Evolutionary conservation across 1,140 invertebrate species (phyloP).

Genomic region (Drosophila athabasca): DNA sequence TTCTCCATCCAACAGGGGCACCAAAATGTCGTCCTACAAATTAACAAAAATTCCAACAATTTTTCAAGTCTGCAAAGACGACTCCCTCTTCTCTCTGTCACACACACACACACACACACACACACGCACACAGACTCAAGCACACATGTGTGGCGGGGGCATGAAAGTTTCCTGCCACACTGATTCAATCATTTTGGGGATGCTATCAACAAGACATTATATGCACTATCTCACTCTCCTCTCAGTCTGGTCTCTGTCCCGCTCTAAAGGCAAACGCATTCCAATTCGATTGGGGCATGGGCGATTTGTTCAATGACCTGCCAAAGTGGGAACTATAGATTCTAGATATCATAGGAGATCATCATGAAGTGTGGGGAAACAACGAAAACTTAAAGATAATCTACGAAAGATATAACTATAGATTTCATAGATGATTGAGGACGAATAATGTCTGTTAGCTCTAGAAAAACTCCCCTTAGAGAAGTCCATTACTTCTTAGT

Average conservation of each 20-base stretch:
- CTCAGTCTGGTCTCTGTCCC: neutral
- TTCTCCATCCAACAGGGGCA: slow-evolving; percentile 51
- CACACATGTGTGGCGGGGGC: neutral
- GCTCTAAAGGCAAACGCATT: slow-evolving; percentile 3
- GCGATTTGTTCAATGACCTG: slow-evolving; percentile 18
- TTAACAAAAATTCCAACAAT: slow-evolving; percentile 79
- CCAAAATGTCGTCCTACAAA: slow-evolving; percentile 76
- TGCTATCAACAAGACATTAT: slow-evolving; percentile 63
- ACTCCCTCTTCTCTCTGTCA: slow-evolving; percentile 42
- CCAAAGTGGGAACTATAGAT: neutral
- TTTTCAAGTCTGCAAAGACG: slow-evolving; percentile 48
- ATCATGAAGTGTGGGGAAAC: neutral
- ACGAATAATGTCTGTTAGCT: no score
- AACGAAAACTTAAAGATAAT: no score
- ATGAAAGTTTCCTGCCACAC: slow-evolving; percentile 42
- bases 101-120: neutral
- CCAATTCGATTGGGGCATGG: neutral
- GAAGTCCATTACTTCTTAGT: no score
- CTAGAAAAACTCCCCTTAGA: no score
- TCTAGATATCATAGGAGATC: neutral
- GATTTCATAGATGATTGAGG: no score
- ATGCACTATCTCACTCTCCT: slow-evolving; percentile 14
- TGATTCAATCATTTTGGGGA: slow-evolving; percentile 71
- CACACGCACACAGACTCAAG: neutral
- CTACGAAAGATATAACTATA: no score